Percentiles rank a stretch among this genome's conserved stretches.
Evolutionary conservation across 2,113 vertebrate genomes (phyloP).

Genomic region (Ochotona princeps): DNA sequence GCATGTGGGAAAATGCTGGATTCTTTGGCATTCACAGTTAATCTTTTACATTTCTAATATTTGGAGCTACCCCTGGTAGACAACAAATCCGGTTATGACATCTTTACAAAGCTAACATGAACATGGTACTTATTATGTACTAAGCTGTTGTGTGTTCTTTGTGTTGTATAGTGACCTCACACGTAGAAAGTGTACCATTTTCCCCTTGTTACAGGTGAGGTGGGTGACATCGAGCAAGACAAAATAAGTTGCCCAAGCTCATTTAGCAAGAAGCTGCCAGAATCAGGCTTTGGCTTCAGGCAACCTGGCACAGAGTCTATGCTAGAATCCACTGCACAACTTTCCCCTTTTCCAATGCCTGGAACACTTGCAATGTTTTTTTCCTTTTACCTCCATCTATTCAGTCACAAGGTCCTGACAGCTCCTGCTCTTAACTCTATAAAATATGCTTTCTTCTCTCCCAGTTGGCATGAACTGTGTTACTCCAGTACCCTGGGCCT

Average conservation of each 20-base stretch:
- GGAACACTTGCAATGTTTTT: too few relatives aligned
- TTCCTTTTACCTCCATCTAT: not conserved
- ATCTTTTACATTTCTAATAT: not conserved
- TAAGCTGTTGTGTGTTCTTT: not conserved
- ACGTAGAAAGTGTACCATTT: not conserved
- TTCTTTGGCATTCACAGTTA: not conserved
- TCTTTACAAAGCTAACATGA: not conserved
- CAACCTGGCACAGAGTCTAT: not conserved
- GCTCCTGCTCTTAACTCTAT: not conserved
- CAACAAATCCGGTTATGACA: not conserved
- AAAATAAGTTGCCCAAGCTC: not conserved
- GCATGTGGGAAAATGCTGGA: not conserved
- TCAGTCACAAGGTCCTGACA: not conserved
- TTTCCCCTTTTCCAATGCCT: not conserved
- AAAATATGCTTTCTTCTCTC: not conserved
- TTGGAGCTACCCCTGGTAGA: not conserved
- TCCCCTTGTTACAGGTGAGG: not conserved
- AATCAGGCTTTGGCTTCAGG: not conserved
- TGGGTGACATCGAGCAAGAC: not conserved
- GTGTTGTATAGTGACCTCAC: not conserved
- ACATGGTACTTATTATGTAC: not conserved
- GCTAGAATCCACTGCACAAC: accelerated
- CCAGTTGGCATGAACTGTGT: not conserved
- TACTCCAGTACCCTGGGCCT: not conserved
- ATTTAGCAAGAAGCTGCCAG: not conserved